Evolutionary conservation across 2,888 invertebrate genomes (phyloP).

Genomic region (Hemicrepidius hirtus): DNA sequence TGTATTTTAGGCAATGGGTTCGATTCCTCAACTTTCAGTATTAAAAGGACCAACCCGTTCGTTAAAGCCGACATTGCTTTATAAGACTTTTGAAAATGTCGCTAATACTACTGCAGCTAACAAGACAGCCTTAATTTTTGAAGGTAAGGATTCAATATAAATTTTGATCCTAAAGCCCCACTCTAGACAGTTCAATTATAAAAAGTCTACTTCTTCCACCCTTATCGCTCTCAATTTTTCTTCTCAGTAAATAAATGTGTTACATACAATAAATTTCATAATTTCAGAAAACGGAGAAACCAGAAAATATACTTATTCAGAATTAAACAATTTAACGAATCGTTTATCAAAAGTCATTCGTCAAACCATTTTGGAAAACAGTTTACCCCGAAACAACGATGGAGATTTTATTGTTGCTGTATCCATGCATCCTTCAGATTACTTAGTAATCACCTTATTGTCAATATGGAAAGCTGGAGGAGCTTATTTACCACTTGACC

Average conservation of each 20-base stretch:
- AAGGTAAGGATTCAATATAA: constrained; percentile 70
- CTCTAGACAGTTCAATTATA: no score
- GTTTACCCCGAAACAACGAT: constrained; percentile 76
- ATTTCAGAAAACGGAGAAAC: constrained; percentile 62
- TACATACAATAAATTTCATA: neutral
- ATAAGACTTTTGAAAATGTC: constrained; percentile 76
- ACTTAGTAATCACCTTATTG: constrained; percentile 79
- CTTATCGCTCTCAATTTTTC: no score
- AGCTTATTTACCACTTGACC: constrained; percentile 89
- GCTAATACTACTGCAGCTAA: constrained; percentile 73
- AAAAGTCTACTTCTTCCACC: no score
- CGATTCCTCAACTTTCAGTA: constrained; percentile 83
- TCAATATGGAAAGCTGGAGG: constrained; percentile 89
- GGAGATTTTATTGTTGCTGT: constrained; percentile 85
- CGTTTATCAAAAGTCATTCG: constrained; percentile 76
- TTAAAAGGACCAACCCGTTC: constrained; percentile 77
- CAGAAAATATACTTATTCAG: constrained; percentile 72
- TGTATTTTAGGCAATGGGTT: constrained; percentile 77
- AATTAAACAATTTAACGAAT: constrained; percentile 76
- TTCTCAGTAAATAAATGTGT: no score
- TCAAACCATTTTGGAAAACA: constrained; percentile 68
- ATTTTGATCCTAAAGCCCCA: no score
- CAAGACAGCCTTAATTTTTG: constrained; percentile 78
- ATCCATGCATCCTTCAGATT: constrained; percentile 85
- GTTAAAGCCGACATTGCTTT: constrained; percentile 74